These are phyloP conservation scores for Hypomecis punctinalis DNA, from an alignment of 2,888 invertebrate species.

Conservation along the genomic window DNA sequence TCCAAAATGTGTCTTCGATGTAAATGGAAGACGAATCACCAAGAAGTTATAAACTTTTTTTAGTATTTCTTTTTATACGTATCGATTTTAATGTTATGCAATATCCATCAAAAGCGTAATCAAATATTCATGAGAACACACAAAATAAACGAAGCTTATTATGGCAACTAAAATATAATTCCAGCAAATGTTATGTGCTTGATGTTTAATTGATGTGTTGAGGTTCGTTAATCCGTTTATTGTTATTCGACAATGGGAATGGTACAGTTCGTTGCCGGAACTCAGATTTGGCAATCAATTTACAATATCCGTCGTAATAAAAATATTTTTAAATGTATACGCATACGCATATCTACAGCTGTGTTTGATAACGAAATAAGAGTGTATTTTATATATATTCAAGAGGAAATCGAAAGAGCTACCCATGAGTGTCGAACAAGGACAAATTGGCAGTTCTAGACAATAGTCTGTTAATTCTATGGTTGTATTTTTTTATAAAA, in stretches of 20 bases:
- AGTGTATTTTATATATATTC: constrained; percentile 34
- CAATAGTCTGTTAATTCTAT: constrained; percentile 32
- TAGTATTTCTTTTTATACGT: constrained; percentile 27
- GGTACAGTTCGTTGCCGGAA: constrained; percentile 43
- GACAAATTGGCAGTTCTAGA: constrained; percentile 77
- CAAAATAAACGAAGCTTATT: constrained; percentile 40
- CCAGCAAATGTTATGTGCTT: constrained; percentile 38
- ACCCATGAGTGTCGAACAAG: constrained; percentile 61
- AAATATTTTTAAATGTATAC: constrained; percentile 14
- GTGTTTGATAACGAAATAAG: constrained; percentile 33
- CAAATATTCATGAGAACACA: constrained; percentile 38
- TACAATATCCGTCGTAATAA: constrained; percentile 20
- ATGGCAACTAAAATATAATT: constrained; percentile 38
- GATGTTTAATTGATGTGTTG: constrained; percentile 39
- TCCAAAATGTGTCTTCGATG: constrained; percentile 50
- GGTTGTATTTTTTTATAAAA: constrained; percentile 21
- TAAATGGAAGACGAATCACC: constrained; percentile 41
- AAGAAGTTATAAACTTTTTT: constrained; percentile 41
- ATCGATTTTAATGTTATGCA: constrained; percentile 22
- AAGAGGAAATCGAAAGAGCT: constrained; percentile 67
- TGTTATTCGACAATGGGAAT: constrained; percentile 39
- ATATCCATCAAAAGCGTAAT: constrained; percentile 36
- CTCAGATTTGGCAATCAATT: constrained; percentile 18
- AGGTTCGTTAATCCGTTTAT: constrained; percentile 38
- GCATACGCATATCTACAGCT: constrained; percentile 23